Evolutionary conservation across 2,113 vertebrate species (phyloP).

Genomic region (Synodontis membranacea): DNA sequence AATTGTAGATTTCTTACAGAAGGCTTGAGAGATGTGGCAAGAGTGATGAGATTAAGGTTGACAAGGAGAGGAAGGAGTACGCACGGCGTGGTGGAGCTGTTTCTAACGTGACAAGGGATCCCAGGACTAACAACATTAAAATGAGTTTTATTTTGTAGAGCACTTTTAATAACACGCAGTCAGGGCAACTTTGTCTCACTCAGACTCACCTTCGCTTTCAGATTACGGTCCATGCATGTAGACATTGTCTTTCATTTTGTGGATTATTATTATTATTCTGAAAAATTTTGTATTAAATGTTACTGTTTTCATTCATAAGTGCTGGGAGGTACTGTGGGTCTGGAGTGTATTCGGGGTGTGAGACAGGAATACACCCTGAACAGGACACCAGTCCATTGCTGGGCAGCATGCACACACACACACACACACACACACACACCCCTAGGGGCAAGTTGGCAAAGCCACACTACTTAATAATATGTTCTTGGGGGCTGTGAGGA

Average conservation of each 20-base stretch:
- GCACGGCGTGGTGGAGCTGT: neutral
- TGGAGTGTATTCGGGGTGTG: neutral
- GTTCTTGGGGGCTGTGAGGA: neutral
- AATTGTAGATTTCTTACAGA: slow-evolving; percentile 18
- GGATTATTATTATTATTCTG: neutral
- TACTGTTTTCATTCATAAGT: neutral
- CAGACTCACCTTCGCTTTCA: neutral
- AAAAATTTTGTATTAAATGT: neutral
- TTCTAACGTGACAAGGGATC: neutral
- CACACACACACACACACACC: neutral
- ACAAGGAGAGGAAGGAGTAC: slow-evolving; percentile 1
- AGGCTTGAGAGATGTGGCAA: neutral
- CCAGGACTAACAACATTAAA: neutral
- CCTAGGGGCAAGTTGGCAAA: neutral
- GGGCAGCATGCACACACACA: neutral
- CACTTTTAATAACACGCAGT: neutral
- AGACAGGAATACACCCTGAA: neutral
- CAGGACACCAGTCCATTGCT: neutral
- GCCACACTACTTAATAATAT: neutral
- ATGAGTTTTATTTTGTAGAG: neutral
- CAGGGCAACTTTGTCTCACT: neutral
- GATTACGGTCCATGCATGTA: neutral
- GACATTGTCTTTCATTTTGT: neutral
- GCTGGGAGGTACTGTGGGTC: neutral
- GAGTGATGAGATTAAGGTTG: neutral